Evolutionary conservation across 2,797 vertebrate species (phyloP).

Genomic region (Trachurus trachurus): DNA sequence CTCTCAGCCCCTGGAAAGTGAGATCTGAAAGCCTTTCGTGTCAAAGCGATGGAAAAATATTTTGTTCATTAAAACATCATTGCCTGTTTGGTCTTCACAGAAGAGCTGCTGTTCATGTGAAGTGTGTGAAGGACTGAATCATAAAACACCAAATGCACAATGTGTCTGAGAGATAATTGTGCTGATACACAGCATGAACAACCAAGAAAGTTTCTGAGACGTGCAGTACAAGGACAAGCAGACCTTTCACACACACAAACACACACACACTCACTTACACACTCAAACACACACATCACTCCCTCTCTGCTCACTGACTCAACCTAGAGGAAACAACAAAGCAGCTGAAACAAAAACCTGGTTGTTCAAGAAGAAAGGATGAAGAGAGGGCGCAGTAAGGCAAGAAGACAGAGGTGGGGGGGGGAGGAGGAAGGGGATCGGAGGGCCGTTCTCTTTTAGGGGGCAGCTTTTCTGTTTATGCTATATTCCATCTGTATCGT

Average conservation of each 20-base stretch:
- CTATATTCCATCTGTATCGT: slow-evolving; percentile 79
- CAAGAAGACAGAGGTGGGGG: slow-evolving; percentile 38
- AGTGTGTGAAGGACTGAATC: background rate
- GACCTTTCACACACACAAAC: slow-evolving; percentile 9
- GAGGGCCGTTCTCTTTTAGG: slow-evolving; percentile 60
- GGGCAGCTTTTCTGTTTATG: slow-evolving; percentile 76
- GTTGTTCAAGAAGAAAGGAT: slow-evolving; percentile 57
- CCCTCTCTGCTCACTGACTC: slow-evolving; percentile 39
- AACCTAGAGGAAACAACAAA: slow-evolving; percentile 52
- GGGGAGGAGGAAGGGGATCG: slow-evolving; percentile 32
- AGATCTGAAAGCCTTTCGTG: background rate
- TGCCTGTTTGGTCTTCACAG: background rate
- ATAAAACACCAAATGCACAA: slow-evolving; percentile 11
- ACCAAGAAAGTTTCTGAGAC: slow-evolving; percentile 11
- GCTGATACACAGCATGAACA: background rate
- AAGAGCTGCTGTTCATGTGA: background rate
- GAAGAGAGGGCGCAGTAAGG: slow-evolving; percentile 49
- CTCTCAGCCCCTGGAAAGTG: background rate
- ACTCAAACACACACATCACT: slow-evolving; percentile 5
- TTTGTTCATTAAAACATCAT: background rate
- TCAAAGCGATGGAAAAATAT: background rate
- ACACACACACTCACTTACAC: background rate
- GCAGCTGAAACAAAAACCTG: slow-evolving; percentile 63
- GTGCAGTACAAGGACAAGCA: slow-evolving; percentile 14
- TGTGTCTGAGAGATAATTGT: background rate